These are phyloP conservation scores for Itoplectis maculator DNA, from an alignment of 2,888 invertebrate species.

Conservation along the genomic window DNA sequence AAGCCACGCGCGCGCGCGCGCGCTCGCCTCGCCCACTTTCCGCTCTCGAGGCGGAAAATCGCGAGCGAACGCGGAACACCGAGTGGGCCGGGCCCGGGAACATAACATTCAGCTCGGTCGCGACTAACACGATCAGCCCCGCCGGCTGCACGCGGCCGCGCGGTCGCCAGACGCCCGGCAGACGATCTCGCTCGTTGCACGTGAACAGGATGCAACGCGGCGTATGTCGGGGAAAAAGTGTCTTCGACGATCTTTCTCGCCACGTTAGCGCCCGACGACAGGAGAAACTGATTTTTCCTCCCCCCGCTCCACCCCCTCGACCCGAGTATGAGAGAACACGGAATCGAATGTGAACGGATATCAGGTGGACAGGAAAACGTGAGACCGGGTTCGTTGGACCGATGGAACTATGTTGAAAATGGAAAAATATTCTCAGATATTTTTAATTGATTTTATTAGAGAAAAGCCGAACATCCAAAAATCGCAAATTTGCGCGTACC, in stretches of 20 bases:
- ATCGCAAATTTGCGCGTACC: too few relatives aligned
- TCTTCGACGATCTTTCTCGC: neutral
- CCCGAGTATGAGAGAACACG: neutral
- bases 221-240: neutral
- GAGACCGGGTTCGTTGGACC: neutral
- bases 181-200: neutral
- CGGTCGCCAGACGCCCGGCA: neutral
- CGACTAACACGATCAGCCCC: neutral
- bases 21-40: neutral
- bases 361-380: neutral
- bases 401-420: too few relatives aligned
- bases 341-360: neutral
- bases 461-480: too few relatives aligned
- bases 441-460: too few relatives aligned
- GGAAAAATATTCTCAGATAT: too few relatives aligned
- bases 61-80: neutral
- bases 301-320: neutral
- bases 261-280: neutral
- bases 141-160: neutral
- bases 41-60: neutral
- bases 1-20: too few relatives aligned
- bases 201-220: too few relatives aligned
- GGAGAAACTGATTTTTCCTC: neutral
- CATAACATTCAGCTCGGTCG: constrained; percentile 18
- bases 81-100: constrained; percentile 15